Base-by-base conservation (phyloP, 2,113 vertebrate genomes). In the Apaloderma vittatum region DNA sequence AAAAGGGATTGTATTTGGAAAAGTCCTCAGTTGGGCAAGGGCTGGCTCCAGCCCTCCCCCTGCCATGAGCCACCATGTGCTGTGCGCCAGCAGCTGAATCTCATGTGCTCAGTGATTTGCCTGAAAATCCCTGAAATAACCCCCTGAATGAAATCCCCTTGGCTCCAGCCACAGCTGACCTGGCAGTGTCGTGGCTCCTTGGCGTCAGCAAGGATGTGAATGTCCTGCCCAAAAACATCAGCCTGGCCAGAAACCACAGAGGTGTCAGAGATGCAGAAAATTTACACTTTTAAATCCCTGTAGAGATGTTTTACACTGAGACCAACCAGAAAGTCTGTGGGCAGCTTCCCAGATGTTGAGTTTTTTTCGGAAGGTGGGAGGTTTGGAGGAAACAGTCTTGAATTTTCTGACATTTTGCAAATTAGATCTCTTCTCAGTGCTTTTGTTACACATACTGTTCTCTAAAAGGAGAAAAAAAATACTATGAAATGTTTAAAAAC, bases 161-260 rank as follows among this genome's bases (percentile, higher is more conserved):
- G 55, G 32, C 32, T 63, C 9, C 68, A 12, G 26, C 55, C 55
- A 46, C 32, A 51, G 49, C 12, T 65, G 32, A 37, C 30, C 11
- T 8, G 19, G 9, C 15, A 14, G 26, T 8, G 6, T 17, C 2
- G 0, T 49, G 34, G 26, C 55, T 45, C 12, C 4, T 0, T 5
- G 63, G 23, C 23, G 7, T 37, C 27, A 21, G 15, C 24, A 57
- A 18, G 22, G 29, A 40, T 30, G 32, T 11, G 58, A 13, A 57
- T 40, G 32, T 63, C 34, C 49, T 70, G 27, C 8, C 22, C 62
- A 21, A 34, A 46, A 45, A 15, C 14, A 4, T n/a, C 12, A 24
- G 37, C 23, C 6, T 66, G 12, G 22, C 27, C 32, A 37, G 37
- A 83, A 72, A 34, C 37, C 58, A 66, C 45, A 57, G 55, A 61